Evolutionary conservation across 1,140 invertebrate species (phyloP).

Genomic region (Anastrepha obliqua): DNA sequence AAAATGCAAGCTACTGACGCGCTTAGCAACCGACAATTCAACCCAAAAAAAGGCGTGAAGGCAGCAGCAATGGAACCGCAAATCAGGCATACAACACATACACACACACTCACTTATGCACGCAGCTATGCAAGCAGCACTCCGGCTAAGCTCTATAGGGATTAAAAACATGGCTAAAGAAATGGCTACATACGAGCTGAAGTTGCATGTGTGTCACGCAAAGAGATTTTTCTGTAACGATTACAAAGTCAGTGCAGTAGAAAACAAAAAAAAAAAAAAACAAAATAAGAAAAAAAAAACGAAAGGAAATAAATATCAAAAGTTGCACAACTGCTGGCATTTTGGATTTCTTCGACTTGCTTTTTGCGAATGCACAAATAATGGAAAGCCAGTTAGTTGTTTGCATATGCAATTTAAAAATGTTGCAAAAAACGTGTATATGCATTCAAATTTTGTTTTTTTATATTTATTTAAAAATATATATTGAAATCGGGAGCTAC

Average conservation of each 20-base stretch:
- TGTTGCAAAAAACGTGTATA: too few relatives aligned
- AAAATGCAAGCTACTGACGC: neutral
- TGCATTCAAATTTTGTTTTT: too few relatives aligned
- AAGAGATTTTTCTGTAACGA: neutral
- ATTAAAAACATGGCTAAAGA: slow-evolving; percentile 26
- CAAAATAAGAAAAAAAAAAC: neutral
- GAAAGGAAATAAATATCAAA: neutral
- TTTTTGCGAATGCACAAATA: neutral
- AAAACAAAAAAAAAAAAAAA: neutral
- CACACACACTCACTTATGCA: neutral
- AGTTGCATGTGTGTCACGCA: slow-evolving; percentile 11
- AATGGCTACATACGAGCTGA: neutral
- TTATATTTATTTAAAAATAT: too few relatives aligned
- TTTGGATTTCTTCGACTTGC: neutral
- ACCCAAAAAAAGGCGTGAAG: neutral
- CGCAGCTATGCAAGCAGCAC: neutral
- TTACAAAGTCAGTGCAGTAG: neutral
- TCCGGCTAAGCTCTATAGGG: neutral
- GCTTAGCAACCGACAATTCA: slow-evolving; percentile 2
- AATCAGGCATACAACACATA: neutral
- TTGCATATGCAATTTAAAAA: neutral
- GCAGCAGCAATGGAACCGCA: neutral
- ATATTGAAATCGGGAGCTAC: neutral
- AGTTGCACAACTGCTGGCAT: neutral
- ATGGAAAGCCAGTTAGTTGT: neutral